Percentiles rank a stretch among this genome's conserved stretches.
Conservation (phyloP, 2,888 invertebrate species). For the Ptychoptera albimana region DNA sequence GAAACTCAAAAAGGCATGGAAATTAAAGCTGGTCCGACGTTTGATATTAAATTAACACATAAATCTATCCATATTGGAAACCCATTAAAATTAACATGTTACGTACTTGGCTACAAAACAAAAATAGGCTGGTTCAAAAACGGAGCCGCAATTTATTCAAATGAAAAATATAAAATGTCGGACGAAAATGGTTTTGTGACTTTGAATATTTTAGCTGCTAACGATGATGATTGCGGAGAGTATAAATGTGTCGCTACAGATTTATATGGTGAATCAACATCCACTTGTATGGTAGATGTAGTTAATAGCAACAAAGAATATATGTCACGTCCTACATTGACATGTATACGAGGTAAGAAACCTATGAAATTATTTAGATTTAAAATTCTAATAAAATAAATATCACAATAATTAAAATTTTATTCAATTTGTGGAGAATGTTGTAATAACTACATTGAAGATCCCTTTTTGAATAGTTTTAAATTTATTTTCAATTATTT, state of each 20-base stretch:
- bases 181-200: constrained; percentile 48
- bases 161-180: constrained; percentile 19
- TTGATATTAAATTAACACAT: constrained; percentile 51
- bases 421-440: too few relatives aligned
- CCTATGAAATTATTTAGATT: too few relatives aligned
- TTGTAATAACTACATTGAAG: too few relatives aligned
- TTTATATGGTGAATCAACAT: constrained; percentile 30
- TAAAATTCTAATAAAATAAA: too few relatives aligned
- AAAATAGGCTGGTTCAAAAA: constrained; percentile 59
- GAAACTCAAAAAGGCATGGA: not conserved
- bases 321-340: constrained; percentile 29
- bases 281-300: constrained; percentile 25
- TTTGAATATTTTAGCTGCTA: constrained; percentile 52
- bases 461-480: too few relatives aligned
- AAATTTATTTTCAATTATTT: too few relatives aligned
- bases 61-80: constrained; percentile 58
- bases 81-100: constrained; percentile 62
- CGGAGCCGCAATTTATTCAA: constrained; percentile 33
- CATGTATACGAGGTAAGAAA: constrained; percentile 28
- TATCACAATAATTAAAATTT: too few relatives aligned
- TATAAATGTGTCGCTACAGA: constrained; percentile 68
- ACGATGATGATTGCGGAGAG: constrained; percentile 54
- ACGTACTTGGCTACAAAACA: constrained; percentile 53
- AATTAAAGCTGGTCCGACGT: constrained; percentile 17
- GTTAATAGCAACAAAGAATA: constrained; percentile 16